phyloP scores from a whole-genome alignment of 2,113 vertebrate genomes.

The Ochotona princeps region DNA sequence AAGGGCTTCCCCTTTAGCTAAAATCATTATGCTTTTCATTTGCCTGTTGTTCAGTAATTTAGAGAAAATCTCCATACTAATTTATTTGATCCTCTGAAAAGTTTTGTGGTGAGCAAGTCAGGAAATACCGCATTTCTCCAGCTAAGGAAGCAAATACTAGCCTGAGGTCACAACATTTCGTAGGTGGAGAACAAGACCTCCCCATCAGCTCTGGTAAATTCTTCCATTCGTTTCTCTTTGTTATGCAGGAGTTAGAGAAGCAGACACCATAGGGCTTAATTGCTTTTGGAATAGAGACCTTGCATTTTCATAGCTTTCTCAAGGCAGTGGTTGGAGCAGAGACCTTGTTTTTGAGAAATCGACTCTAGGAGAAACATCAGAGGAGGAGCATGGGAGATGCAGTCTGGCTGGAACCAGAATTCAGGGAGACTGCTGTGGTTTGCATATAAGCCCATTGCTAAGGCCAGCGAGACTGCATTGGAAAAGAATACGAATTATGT shows the following conservation, averaged over 20 bases:
- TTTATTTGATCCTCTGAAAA: not conserved
- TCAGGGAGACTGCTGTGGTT: not conserved
- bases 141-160: not conserved
- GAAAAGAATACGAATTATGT: slow-evolving; percentile 1
- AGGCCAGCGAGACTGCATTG: not conserved
- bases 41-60: not conserved
- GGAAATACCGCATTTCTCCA: not conserved
- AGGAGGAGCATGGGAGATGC: not conserved
- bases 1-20: not conserved
- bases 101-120: not conserved
- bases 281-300: slow-evolving; percentile 5
- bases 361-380: not conserved
- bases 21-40: not conserved
- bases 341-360: not conserved
- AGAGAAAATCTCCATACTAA: not conserved
- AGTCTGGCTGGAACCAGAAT: slow-evolving; percentile 16
- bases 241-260: slow-evolving; percentile 1
- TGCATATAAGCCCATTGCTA: not conserved
- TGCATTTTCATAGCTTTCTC: not conserved
- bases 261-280: not conserved
- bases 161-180: not conserved
- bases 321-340: not conserved
- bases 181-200: not conserved
- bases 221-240: not conserved
- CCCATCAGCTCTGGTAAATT: not conserved